Evolutionary conservation across 2,797 vertebrate species (phyloP).

Genomic region (Neosilurus hyrtlii): DNA sequence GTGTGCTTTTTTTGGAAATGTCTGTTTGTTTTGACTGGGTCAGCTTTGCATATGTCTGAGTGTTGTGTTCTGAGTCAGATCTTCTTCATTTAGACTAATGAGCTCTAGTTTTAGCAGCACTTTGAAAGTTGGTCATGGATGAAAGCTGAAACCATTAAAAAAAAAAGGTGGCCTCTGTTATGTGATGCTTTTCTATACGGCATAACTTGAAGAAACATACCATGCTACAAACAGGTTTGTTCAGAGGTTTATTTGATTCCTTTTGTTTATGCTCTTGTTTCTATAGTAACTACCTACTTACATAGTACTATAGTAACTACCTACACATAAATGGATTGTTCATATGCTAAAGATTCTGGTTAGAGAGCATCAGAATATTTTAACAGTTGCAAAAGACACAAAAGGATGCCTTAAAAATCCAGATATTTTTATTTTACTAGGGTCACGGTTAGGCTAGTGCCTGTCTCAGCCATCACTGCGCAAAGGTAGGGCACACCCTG

Average conservation of each 20-base stretch:
- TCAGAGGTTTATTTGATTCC: neutral
- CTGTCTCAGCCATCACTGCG: too few relatives aligned
- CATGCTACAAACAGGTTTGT: neutral
- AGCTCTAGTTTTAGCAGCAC: neutral
- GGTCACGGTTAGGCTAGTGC: too few relatives aligned
- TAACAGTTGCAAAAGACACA: too few relatives aligned
- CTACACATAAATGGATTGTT: neutral
- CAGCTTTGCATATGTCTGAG: conserved; percentile 11
- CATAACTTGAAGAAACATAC: neutral
- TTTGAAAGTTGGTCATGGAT: conserved; percentile 1
- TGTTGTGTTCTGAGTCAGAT: conserved; percentile 16
- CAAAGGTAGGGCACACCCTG: too few relatives aligned
- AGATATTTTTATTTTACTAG: too few relatives aligned
- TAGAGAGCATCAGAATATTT: too few relatives aligned
- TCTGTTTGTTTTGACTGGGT: conserved; percentile 38
- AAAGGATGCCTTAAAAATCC: too few relatives aligned
- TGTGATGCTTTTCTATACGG: conserved; percentile 14
- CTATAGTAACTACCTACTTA: neutral
- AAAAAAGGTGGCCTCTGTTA: neutral
- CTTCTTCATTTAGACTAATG: neutral
- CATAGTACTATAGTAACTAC: neutral
- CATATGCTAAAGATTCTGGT: neutral
- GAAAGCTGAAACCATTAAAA: conserved; percentile 8
- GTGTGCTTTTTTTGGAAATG: conserved; percentile 20
- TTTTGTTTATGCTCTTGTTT: neutral